phyloP scores from a whole-genome alignment of 2,888 invertebrate genomes.

The Cheilosia vulpina region DNA sequence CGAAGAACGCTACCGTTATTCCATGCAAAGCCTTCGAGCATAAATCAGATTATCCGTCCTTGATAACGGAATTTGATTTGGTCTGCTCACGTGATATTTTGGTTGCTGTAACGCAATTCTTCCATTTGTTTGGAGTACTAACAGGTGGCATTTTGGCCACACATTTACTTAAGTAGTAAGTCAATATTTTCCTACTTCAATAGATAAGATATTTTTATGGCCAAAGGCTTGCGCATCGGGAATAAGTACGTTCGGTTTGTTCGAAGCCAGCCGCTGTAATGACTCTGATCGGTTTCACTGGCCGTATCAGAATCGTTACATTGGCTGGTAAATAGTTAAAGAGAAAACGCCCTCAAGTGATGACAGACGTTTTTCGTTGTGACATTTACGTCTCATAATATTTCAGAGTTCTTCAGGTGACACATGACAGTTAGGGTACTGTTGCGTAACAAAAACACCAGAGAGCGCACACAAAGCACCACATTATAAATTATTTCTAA shows the following conservation, averaged over 20 bases:
- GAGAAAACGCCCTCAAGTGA: slow-evolving; percentile 12
- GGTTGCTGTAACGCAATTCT: slow-evolving; percentile 84
- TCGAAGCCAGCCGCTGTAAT: slow-evolving; percentile 25
- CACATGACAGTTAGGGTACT: too few relatives aligned
- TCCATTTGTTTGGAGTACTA: slow-evolving; percentile 84
- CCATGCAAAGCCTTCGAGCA: slow-evolving; percentile 83
- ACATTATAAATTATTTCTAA: neutral
- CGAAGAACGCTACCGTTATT: slow-evolving; percentile 80
- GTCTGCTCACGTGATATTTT: slow-evolving; percentile 84
- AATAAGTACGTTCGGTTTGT: slow-evolving; percentile 63
- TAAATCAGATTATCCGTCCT: slow-evolving; percentile 81
- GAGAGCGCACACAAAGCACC: too few relatives aligned
- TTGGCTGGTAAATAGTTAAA: neutral
- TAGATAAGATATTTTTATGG: neutral
- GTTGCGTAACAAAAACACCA: too few relatives aligned
- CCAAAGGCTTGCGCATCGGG: slow-evolving; percentile 58
- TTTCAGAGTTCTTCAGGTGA: neutral
- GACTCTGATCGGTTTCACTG: slow-evolving; percentile 27
- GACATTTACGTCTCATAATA: neutral
- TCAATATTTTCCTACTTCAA: slow-evolving; percentile 37
- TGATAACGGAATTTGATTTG: slow-evolving; percentile 84
- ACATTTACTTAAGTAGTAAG: slow-evolving; percentile 83
- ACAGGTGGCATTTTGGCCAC: slow-evolving; percentile 84
- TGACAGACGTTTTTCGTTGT: slow-evolving; percentile 8
- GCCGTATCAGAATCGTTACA: slow-evolving; percentile 40